These are phyloP conservation scores for Meganola albula DNA, from an alignment of 2,888 invertebrate species.

Conservation along the genomic window DNA sequence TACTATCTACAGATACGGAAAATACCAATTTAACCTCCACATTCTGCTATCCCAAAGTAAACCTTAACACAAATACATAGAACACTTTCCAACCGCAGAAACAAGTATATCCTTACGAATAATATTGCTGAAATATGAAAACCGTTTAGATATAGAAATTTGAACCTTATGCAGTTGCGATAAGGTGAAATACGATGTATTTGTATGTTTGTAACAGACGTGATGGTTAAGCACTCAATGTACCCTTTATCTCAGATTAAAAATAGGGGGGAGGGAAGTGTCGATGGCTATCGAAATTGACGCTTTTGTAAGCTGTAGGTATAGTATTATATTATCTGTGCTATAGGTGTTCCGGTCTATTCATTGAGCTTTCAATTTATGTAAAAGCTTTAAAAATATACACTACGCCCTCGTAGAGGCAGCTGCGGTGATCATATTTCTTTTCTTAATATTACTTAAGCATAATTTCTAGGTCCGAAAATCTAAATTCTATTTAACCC, in stretches of 20 bases:
- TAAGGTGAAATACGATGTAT: slow-evolving; percentile 14
- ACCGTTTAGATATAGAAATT: slow-evolving; percentile 3
- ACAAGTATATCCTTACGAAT: slow-evolving; percentile 31
- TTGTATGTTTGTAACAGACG: slow-evolving; percentile 38
- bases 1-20: slow-evolving; percentile 59
- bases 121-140: slow-evolving; percentile 26
- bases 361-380: not conserved
- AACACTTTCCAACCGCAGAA: slow-evolving; percentile 4
- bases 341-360: not conserved
- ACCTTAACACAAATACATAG: slow-evolving; percentile 19
- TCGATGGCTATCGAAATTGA: slow-evolving; percentile 33
- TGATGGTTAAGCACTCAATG: slow-evolving; percentile 70
- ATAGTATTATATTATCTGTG: no score
- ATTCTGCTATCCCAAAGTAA: slow-evolving; percentile 19
- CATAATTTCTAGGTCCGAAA: no score
- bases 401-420: no score
- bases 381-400: no score
- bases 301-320: no score
- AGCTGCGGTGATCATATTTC: no score
- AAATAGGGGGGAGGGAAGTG: slow-evolving; percentile 51
- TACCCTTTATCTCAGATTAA: slow-evolving; percentile 75
- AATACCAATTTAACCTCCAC: slow-evolving; percentile 30
- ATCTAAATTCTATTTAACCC: no score
- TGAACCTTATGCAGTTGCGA: not conserved
- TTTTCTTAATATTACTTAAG: no score